Evolutionary conservation across 2,888 invertebrate genomes (phyloP).

Genomic region (Volucella inanis): DNA sequence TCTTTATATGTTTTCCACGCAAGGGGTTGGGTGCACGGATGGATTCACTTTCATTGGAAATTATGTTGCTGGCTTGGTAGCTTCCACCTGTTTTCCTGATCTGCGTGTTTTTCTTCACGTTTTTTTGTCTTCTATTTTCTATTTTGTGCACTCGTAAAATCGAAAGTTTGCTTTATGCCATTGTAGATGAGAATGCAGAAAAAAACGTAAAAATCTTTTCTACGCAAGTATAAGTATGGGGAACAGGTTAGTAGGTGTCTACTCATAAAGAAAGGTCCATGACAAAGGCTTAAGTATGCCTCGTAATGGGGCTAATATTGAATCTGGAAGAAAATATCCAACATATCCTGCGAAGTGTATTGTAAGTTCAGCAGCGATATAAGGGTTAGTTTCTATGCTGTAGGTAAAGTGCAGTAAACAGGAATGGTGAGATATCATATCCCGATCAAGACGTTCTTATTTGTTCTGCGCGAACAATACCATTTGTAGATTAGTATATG

Average conservation of each 20-base stretch:
- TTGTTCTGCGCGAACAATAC: too few species aligned
- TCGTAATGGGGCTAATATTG: too few species aligned
- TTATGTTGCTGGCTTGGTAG: constrained; percentile 61
- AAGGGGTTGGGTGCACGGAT: constrained; percentile 11
- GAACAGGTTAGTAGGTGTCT: not conserved
- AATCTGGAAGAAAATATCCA: too few species aligned
- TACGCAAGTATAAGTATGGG: constrained; percentile 16
- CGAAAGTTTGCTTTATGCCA: constrained; percentile 58
- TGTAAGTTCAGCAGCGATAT: too few species aligned
- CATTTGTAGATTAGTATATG: too few species aligned
- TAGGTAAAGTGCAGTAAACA: too few species aligned
- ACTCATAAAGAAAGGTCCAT: too few species aligned
- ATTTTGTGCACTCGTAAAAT: constrained; percentile 48
- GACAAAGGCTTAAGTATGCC: too few species aligned
- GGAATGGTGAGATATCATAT: too few species aligned
- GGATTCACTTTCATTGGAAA: constrained; percentile 73
- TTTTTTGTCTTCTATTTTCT: constrained; percentile 27
- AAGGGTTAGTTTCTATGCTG: too few species aligned
- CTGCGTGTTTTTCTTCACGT: constrained; percentile 59
- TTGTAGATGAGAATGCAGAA: constrained; percentile 7
- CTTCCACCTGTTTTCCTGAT: constrained; percentile 73
- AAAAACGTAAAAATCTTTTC: not conserved
- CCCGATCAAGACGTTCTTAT: too few species aligned
- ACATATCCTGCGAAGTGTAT: too few species aligned
- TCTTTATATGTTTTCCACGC: not conserved